These are phyloP conservation scores for Brachypteracias leptosomus DNA, from an alignment of 2,113 vertebrate species.

Conservation along the genomic window DNA sequence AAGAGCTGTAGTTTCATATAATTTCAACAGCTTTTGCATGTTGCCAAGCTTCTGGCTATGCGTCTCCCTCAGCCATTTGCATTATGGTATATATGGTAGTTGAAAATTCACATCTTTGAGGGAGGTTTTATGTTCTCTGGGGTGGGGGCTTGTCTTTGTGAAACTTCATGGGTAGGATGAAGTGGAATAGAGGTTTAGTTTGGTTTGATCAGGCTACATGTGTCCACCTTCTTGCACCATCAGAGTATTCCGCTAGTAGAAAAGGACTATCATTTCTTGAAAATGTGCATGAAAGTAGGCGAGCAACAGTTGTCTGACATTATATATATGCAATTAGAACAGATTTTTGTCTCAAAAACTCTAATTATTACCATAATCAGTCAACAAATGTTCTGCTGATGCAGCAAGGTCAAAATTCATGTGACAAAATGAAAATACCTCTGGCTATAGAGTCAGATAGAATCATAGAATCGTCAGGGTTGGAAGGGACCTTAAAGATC, in stretches of 20 bases:
- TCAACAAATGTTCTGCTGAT: not conserved
- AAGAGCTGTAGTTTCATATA: not conserved
- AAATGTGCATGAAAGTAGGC: not conserved
- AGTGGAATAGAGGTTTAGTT: not conserved
- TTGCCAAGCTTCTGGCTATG: not conserved
- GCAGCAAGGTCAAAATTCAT: not conserved
- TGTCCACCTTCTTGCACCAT: not conserved
- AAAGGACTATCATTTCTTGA: not conserved
- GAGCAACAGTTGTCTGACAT: not conserved
- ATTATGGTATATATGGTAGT: not conserved
- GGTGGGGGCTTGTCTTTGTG: not conserved
- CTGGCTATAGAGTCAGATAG: not conserved
- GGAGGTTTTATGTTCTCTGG: rapidly evolving
- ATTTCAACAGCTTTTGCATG: not conserved
- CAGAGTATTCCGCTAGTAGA: not conserved
- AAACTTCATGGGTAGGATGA: not conserved
- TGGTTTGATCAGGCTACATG: not conserved
- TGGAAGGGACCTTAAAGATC: too few relatives aligned
- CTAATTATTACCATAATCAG: not conserved
- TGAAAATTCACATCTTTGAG: not conserved
- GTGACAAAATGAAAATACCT: not conserved
- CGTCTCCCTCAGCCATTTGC: not conserved
- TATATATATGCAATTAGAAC: not conserved
- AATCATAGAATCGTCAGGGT: too few relatives aligned
- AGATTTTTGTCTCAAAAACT: not conserved